These are phyloP conservation scores for Molossus molossus DNA, from an alignment of 2,797 vertebrate genomes.

Conservation along the genomic window DNA sequence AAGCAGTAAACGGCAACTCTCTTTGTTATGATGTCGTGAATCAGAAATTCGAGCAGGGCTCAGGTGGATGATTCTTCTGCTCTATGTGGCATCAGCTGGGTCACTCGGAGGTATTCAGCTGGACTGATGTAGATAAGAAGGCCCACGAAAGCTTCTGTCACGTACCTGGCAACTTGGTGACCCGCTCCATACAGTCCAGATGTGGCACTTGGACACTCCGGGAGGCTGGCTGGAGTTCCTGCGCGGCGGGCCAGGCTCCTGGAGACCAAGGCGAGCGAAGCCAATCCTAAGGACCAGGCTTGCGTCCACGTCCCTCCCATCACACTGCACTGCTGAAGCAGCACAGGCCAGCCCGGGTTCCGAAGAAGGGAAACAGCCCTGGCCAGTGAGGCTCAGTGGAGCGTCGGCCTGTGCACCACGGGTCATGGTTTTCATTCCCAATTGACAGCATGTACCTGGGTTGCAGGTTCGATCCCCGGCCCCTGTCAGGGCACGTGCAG, in stretches of 20 bases:
- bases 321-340: background rate
- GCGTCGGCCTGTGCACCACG: no score
- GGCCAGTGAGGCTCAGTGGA: no score
- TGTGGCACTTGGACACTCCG: background rate
- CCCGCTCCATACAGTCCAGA: background rate
- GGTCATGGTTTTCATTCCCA: no score
- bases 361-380: background rate
- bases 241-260: background rate
- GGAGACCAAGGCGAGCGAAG: background rate
- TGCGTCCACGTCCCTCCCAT: background rate
- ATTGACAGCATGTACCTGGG: no score
- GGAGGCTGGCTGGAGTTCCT: background rate
- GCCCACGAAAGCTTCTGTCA: background rate
- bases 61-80: background rate
- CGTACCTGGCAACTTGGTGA: background rate
- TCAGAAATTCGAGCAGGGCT: background rate
- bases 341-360: background rate
- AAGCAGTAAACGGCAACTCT: background rate
- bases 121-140: background rate
- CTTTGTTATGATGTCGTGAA: background rate
- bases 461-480: no score
- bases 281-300: background rate
- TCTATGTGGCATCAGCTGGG: background rate
- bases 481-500: no score
- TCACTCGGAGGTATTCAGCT: background rate